Evolutionary conservation across 30 jellyfish, hydroid and myxozoan genomes (phyloP).

Genomic region (Rhopilema esculentum): DNA sequence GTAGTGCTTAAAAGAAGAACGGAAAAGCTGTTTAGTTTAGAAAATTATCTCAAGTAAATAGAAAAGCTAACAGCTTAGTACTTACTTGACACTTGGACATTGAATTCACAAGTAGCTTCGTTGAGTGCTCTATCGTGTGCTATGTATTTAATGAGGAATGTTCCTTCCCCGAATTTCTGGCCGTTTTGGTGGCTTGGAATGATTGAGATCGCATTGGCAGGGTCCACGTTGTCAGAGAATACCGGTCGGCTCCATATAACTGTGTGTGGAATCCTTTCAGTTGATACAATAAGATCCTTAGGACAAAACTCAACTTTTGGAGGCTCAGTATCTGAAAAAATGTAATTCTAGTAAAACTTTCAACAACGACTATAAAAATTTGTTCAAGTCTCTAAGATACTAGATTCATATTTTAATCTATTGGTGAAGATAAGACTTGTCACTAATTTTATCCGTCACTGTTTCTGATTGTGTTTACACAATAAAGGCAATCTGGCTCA

Average conservation of each 20-base stretch:
- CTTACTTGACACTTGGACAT: slow-evolving; percentile 86
- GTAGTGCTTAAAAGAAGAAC: no score
- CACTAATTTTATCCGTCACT: no score
- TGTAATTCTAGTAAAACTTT: not conserved
- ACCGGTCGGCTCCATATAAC: slow-evolving; percentile 85
- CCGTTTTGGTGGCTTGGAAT: slow-evolving; percentile 81
- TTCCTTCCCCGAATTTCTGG: slow-evolving; percentile 68
- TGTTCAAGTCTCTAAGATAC: not conserved
- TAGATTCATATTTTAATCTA: no score
- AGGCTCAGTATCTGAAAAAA: slow-evolving; percentile 80
- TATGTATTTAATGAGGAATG: slow-evolving; percentile 29
- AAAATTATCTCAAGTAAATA: no score
- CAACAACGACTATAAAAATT: not conserved
- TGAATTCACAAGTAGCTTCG: slow-evolving; percentile 81
- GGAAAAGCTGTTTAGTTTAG: not conserved
- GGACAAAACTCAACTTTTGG: slow-evolving; percentile 89
- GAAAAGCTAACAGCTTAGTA: not conserved
- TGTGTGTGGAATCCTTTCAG: slow-evolving; percentile 61
- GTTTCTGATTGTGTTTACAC: no score
- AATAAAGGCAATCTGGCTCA: no score
- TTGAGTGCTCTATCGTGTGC: slow-evolving; percentile 81
- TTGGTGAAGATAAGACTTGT: no score
- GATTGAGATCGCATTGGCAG: slow-evolving; percentile 11
- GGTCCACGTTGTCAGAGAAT: slow-evolving; percentile 90
- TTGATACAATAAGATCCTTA: slow-evolving; percentile 52